phyloP scores from a whole-genome alignment of 2,797 vertebrate species.

The Adelosebastes latens region DNA sequence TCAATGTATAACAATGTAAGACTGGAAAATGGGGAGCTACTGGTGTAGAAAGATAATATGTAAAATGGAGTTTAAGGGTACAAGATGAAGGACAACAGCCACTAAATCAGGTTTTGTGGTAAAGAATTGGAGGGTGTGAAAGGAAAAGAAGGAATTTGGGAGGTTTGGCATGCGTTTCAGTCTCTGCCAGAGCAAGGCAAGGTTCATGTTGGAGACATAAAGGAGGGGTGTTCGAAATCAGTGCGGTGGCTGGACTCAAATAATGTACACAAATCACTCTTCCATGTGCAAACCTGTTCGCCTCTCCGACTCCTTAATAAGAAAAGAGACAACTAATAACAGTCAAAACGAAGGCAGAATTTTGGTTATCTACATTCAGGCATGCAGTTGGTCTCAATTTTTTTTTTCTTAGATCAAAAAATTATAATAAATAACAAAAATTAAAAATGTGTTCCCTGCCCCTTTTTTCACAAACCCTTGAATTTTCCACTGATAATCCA shows the following conservation, averaged over 20 bases:
- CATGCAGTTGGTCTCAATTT: constrained; percentile 76
- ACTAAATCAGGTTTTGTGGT: constrained; percentile 1
- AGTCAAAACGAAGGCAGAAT: constrained; percentile 53
- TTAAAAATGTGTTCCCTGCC: constrained; percentile 45
- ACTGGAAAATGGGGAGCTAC: constrained; percentile 1
- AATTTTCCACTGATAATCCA: constrained; percentile 43
- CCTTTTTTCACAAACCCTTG: constrained; percentile 51
- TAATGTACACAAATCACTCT: constrained; percentile 47
- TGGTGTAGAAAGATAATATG: constrained; percentile 24
- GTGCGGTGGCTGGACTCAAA: constrained; percentile 23
- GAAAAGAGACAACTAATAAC: constrained; percentile 40
- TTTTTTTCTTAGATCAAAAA: constrained; percentile 42
- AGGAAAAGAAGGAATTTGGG: constrained; percentile 9
- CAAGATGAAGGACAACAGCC: constrained; percentile 18
- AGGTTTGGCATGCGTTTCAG: constrained; percentile 59
- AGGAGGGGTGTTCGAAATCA: not conserved
- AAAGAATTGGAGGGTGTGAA: not conserved
- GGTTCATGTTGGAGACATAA: not conserved
- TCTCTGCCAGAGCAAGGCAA: constrained; percentile 44
- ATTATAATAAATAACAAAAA: constrained; percentile 58
- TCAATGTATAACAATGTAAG: constrained; percentile 43
- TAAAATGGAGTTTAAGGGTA: constrained; percentile 23
- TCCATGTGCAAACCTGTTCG: constrained; percentile 54
- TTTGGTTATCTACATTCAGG: constrained; percentile 66
- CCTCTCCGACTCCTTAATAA: constrained; percentile 30